Percentiles rank a stretch among this genome's conserved stretches.
phyloP scores from a whole-genome alignment of 2,113 vertebrate species.

The Bothrops jararaca region DNA sequence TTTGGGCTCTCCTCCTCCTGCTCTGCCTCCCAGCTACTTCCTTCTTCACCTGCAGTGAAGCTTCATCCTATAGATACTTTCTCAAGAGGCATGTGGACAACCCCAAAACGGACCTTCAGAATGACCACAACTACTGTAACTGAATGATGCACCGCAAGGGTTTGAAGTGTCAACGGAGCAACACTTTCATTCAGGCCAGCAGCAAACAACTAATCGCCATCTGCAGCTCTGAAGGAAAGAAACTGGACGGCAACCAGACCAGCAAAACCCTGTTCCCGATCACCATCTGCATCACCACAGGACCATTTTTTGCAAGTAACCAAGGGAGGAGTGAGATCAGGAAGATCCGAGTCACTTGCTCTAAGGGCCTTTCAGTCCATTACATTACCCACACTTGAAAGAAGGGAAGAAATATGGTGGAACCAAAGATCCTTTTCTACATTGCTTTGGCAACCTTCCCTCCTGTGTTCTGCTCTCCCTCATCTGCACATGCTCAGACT shows the following conservation, averaged over 20 bases:
- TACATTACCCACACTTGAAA: constrained; percentile 1
- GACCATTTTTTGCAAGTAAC: neutral
- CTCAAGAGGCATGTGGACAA: neutral
- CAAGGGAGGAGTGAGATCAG: neutral
- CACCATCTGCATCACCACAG: neutral
- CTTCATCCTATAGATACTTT: neutral
- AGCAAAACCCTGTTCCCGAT: constrained; percentile 7
- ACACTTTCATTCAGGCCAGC: neutral
- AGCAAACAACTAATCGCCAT: neutral
- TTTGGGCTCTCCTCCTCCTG: neutral
- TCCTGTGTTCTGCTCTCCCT: neutral
- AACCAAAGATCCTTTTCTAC: too few species aligned
- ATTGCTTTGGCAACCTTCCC: neutral
- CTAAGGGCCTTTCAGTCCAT: neutral
- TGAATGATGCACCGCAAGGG: neutral
- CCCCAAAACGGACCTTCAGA: neutral
- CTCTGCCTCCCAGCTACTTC: neutral
- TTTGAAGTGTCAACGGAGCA: neutral
- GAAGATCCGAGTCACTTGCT: neutral
- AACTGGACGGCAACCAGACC: neutral
- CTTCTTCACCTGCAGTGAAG: neutral
- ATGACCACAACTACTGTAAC: neutral
- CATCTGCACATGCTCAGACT: neutral
- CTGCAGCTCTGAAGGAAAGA: neutral
- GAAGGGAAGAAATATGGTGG: neutral